Percentiles rank a stretch among this genome's conserved stretches.
These are phyloP conservation scores for Tiliacea aurago DNA, from an alignment of 2,888 invertebrate genomes.

Conservation along the genomic window DNA sequence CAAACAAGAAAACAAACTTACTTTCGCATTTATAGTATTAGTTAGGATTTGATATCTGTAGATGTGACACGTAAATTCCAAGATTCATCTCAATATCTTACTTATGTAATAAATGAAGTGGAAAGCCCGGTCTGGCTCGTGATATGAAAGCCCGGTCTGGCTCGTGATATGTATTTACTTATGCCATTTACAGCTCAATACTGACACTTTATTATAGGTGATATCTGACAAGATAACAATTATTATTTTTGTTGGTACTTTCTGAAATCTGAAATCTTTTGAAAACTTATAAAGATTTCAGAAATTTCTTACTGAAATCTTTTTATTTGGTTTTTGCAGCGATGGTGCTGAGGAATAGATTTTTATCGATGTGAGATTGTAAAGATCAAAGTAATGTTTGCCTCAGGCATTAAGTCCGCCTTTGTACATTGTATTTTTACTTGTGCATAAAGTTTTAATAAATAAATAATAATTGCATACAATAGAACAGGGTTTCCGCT, in stretches of 20 bases:
- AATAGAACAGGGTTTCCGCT: neutral
- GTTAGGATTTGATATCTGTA: neutral
- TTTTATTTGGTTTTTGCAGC: neutral
- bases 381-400: no score
- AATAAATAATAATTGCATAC: neutral
- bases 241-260: slow-evolving; percentile 12
- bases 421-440: no score
- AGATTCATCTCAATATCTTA: neutral
- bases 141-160: slow-evolving; percentile 26
- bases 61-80: slow-evolving; percentile 1
- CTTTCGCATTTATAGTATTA: no score
- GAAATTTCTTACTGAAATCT: no score
- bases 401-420: no score
- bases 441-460: no score
- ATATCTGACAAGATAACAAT: slow-evolving; percentile 19
- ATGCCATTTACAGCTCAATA: slow-evolving; percentile 9
- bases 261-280: no score
- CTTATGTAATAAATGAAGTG: neutral
- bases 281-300: no score
- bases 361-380: neutral
- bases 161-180: slow-evolving; percentile 17
- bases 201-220: slow-evolving; percentile 11
- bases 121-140: no score
- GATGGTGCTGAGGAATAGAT: neutral
- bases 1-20: no score